Base-by-base conservation (phyloP, 2,797 vertebrate species). In the Cirrhinus molitorella region DNA sequence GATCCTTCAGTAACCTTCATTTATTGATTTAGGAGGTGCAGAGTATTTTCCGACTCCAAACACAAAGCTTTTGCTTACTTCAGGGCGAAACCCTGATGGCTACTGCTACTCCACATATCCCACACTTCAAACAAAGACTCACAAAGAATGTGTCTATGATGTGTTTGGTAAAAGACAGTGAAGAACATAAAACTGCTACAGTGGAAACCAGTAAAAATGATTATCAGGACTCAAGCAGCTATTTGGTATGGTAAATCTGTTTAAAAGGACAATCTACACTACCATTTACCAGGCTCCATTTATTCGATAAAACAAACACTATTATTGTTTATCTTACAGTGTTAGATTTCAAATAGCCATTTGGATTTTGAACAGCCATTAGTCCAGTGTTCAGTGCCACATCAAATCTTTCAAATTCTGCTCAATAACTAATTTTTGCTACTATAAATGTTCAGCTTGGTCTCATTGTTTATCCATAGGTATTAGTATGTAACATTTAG, bases 1-100 rank as follows among this genome's bases (percentile, higher is more conserved):
- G 76, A 73, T 66, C 47, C 76, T 45, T 84, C 25, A 79, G 47
- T 73, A 61, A 57, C 59, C 66, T 79, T 84, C 34, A 45, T 43
- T 53, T 80, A 84, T 65, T 79, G 83, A 74, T 72, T 63, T 40
- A 37, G 6, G 12, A 72, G 45, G 21, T 47, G 49, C 31, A 57
- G 16, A 57, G 65, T 53, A 57, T 49, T 43, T 53, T 55, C 49
- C 28, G 31, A 68, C 63, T 66, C 21, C 12, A 49, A 68, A 68
- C 17, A 40, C 45, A 79, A 66, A 79, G 66, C 45, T 37, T 53
- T 34, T 67, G n/a, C 12, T 17, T 28, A 43, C 40, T 43, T 43
- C 40, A 43, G 40, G 13, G 31, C 25, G 28, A 66, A 79, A 53
- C 14, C 17, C 5, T 19, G 13, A 34, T 3, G 53, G 10, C 10